phyloP scores from a whole-genome alignment of 2,888 invertebrate genomes.

The Rotaria magnacalcarata region DNA sequence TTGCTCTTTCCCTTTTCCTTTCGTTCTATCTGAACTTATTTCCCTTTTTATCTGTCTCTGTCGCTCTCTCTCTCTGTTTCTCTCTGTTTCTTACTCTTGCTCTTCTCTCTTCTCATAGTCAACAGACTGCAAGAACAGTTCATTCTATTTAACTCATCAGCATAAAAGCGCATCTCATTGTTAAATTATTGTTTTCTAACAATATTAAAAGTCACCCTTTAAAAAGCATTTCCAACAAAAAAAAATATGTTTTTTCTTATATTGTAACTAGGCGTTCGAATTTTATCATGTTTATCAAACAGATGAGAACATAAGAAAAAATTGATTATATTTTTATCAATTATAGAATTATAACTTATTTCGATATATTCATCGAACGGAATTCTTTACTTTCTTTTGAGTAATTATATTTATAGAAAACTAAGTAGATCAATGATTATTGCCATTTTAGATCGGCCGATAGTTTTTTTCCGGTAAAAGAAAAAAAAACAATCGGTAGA shows the following conservation, averaged over 20 bases:
- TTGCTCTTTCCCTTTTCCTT: slow-evolving; percentile 6
- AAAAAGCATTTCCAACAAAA: neutral
- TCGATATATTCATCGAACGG: too few species aligned
- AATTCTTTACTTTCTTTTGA: too few species aligned
- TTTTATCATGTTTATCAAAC: neutral
- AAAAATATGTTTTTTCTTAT: neutral
- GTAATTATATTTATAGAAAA: neutral
- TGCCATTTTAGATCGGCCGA: too few species aligned
- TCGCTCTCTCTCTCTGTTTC: neutral
- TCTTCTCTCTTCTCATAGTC: neutral
- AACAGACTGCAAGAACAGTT: neutral
- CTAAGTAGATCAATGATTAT: neutral
- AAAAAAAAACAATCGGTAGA: too few species aligned
- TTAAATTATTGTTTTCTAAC: neutral
- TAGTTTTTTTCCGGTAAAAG: too few species aligned
- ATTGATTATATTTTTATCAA: neutral
- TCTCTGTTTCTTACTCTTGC: neutral
- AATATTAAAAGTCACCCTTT: neutral
- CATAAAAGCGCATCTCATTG: neutral
- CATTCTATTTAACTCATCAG: neutral
- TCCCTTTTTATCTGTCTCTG: neutral
- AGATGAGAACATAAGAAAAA: neutral
- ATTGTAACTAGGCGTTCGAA: neutral
- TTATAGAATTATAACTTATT: too few species aligned
- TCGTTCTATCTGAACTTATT: neutral